phyloP scores from a whole-genome alignment of 2,888 invertebrate genomes.

The Polydrusus pterygomalis region DNA sequence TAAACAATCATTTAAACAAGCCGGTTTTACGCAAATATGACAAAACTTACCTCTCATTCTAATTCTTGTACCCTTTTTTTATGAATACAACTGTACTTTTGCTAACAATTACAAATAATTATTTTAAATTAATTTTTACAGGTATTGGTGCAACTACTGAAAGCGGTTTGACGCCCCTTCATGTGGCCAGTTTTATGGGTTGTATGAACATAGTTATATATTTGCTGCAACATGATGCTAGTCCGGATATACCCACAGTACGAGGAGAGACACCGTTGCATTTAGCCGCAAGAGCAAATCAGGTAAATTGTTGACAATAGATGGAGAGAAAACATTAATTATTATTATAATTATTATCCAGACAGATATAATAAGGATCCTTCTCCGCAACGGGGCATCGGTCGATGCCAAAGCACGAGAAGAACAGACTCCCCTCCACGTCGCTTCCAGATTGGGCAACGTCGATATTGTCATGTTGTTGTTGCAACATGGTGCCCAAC shows the following conservation, averaged over 20 bases:
- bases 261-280: conserved; percentile 98
- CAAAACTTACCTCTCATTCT: no score
- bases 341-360: conserved; percentile 48
- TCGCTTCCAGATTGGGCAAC: conserved; percentile 96
- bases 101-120: no score
- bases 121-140: conserved; percentile 60
- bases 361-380: conserved; percentile 95
- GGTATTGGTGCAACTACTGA: conserved; percentile 82
- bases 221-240: conserved; percentile 94
- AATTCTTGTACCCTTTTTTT: no score
- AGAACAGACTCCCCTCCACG: conserved; percentile 97
- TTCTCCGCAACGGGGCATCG: conserved; percentile 92
- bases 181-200: conserved; percentile 99
- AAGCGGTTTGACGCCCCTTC: conserved; percentile 94
- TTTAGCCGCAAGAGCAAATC: conserved; percentile 96
- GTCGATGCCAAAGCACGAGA: conserved; percentile 85
- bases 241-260: conserved; percentile 95
- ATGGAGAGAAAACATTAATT: not conserved
- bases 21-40: no score
- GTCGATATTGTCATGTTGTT: conserved; percentile 95
- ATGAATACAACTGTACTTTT: no score
- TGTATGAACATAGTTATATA: conserved; percentile 99
- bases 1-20: no score
- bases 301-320: conserved; percentile 70
- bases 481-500: conserved; percentile 93